phyloP scores from a whole-genome alignment of 1,140 invertebrate species.

The Procambarus clarkii region DNA sequence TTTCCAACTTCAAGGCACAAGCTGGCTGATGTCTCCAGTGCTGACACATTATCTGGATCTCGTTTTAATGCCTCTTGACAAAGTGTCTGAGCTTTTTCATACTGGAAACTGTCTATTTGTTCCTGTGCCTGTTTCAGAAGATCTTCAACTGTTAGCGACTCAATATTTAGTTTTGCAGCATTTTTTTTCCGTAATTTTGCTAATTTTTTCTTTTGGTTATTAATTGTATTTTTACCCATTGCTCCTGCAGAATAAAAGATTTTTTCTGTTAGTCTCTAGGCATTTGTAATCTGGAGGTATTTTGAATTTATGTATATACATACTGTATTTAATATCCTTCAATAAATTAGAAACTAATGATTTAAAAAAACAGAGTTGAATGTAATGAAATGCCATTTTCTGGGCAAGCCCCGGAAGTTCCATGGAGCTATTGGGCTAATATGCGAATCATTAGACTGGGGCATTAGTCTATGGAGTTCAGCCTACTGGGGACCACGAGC shows the following conservation, averaged over 20 bases:
- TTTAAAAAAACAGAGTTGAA: no score
- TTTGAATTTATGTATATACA: no score
- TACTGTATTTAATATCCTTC: no score
- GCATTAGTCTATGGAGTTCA: no score
- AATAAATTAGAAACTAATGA: no score
- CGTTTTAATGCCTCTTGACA: constrained; percentile 74
- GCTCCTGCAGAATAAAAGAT: not conserved
- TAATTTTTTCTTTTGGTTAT: constrained; percentile 16
- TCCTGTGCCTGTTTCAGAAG: constrained; percentile 32
- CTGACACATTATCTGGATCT: constrained; percentile 75
- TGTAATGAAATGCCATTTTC: no score
- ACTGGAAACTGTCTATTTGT: constrained; percentile 45
- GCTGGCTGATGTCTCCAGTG: constrained; percentile 75
- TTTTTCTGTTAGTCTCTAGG: no score
- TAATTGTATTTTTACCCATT: constrained; percentile 29
- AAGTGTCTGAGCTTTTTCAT: constrained; percentile 28
- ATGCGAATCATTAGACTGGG: no score
- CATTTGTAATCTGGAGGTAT: no score
- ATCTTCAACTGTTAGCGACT: constrained; percentile 11
- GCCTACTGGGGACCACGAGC: no score
- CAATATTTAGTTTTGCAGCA: not conserved
- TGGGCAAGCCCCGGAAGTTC: no score
- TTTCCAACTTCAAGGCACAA: constrained; percentile 76
- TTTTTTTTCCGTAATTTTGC: constrained; percentile 2
- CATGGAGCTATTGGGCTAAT: no score